Base-by-base conservation (phyloP, 2,113 vertebrate genomes). In the Pyrgilauda ruficollis region DNA sequence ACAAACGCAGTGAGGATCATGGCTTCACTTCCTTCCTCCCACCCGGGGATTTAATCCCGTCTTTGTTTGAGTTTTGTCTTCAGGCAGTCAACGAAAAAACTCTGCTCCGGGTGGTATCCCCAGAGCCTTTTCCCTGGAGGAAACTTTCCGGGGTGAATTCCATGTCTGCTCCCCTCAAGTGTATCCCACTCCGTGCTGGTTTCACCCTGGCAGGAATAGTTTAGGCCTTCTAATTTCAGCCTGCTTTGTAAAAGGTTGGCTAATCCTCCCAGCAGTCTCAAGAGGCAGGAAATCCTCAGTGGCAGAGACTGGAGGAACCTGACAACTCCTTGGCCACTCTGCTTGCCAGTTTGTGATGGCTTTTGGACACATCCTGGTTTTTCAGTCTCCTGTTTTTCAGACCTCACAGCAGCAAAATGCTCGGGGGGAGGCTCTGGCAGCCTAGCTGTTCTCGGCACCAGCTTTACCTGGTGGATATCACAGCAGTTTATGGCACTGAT, bases 1-100 rank as follows among this genome's bases (percentile, higher is more conserved):
- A 94, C 76, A 90, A 94, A 89, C 3, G 2, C 73, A 15, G 67
- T 4, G 78, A 83, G 82, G 94, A 96, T 94, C 84, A 49, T 10
- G 77, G 93, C 94, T 89, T 83, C 73, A 11, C 62, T 93, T 95
- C 90, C 94, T 97, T 88, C 89, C 89, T 85, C 67, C 76, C 43
- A 11, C 69, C 76, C 4, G 2, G 41, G 68, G 47, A 33, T 84
- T 92, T 92, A 80, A 95, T 94, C 82, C 72, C 4, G 0, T 44
- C 80, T 95, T 96, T 87, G 24, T 94, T 81, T 6, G 0, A 41
- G 46, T 37, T 81, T 74, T 74, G 69, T n/a, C 85, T 95, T 66
- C 17, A 69, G 59, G 50, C 56, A 18, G 50, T 83, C 49, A 58
- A 41, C 85, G 68, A 59, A 82, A 82, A 84, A 41, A 0, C n/a